Evolutionary conservation across 2,797 vertebrate genomes (phyloP).

Genomic region (Lagodon rhomboides): DNA sequence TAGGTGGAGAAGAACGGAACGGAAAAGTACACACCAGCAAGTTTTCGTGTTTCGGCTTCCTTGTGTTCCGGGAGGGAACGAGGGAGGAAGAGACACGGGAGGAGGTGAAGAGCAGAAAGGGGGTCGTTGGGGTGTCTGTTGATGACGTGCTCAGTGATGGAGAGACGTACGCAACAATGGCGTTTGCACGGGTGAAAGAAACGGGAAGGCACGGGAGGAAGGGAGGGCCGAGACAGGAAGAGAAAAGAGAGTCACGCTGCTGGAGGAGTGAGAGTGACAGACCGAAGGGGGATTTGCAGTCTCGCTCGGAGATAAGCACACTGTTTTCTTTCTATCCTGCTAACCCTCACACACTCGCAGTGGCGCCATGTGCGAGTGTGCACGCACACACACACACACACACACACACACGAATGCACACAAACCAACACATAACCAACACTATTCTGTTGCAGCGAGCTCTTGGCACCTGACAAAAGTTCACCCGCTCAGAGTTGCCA

Average conservation of each 20-base stretch:
- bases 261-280: slow-evolving; percentile 66
- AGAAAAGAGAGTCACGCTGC: slow-evolving; percentile 40
- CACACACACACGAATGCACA: not conserved
- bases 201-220: slow-evolving; percentile 27
- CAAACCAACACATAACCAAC: slow-evolving; percentile 41
- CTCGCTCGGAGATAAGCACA: slow-evolving; percentile 69
- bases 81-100: not conserved
- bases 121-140: slow-evolving; percentile 16
- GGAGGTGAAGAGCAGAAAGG: slow-evolving; percentile 20
- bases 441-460: slow-evolving; percentile 69
- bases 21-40: slow-evolving; percentile 12
- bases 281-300: slow-evolving; percentile 70
- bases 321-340: slow-evolving; percentile 64
- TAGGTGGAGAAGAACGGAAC: slow-evolving; percentile 34
- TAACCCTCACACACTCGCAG: slow-evolving; percentile 41
- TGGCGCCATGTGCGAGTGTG: slow-evolving; percentile 26
- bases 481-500: slow-evolving; percentile 77
- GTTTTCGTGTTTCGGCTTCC: slow-evolving; percentile 37
- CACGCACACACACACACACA: slow-evolving; percentile 7
- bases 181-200: slow-evolving; percentile 35
- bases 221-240: slow-evolving; percentile 32
- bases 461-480: slow-evolving; percentile 82
- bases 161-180: slow-evolving; percentile 27
- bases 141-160: slow-evolving; percentile 35
- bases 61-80: not conserved